These are phyloP conservation scores for Apoda limacodes DNA, from an alignment of 2,888 invertebrate species.

Conservation along the genomic window DNA sequence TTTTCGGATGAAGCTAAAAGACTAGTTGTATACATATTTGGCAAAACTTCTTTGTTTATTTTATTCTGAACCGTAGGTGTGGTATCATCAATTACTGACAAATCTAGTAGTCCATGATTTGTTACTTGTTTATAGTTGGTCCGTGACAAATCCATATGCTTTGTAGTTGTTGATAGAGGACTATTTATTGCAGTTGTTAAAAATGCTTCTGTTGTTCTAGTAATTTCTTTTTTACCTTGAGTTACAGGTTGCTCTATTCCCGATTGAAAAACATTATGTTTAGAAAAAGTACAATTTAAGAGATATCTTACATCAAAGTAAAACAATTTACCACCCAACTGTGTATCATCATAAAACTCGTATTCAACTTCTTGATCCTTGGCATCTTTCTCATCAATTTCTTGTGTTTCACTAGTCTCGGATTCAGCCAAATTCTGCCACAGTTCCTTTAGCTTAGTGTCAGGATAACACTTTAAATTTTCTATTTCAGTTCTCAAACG, in stretches of 20 bases:
- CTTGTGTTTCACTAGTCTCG: slow-evolving; percentile 29
- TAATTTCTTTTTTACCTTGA: slow-evolving; percentile 10
- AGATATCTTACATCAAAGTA: slow-evolving; percentile 48
- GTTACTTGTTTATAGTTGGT: slow-evolving; percentile 9
- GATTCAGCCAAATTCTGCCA: slow-evolving; percentile 32
- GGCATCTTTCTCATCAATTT: slow-evolving; percentile 28
- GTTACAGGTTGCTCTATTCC: slow-evolving; percentile 11
- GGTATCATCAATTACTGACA: too few relatives aligned
- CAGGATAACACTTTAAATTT: slow-evolving; percentile 51
- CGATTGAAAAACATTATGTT: slow-evolving; percentile 11
- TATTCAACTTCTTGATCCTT: slow-evolving; percentile 33
- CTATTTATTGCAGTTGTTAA: slow-evolving; percentile 9
- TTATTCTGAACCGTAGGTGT: slow-evolving; percentile 17
- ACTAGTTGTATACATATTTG: slow-evolving; percentile 11
- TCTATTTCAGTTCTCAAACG: slow-evolving; percentile 38
- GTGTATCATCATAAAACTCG: slow-evolving; percentile 56
- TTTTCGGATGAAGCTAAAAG: too few relatives aligned
- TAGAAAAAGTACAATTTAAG: slow-evolving; percentile 34
- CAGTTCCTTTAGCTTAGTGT: slow-evolving; percentile 31
- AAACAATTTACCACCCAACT: slow-evolving; percentile 53
- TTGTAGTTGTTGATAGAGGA: slow-evolving; percentile 10
- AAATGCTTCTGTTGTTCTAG: slow-evolving; percentile 16
- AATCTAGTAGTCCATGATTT: slow-evolving; percentile 23
- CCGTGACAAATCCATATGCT: slow-evolving; percentile 4
- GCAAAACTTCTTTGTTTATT: slow-evolving; percentile 1